A percentile compares a stretch with the other conserved stretches of the same genome.
phyloP scores from a whole-genome alignment of 1,140 invertebrate species.

The Drosophila insularis region DNA sequence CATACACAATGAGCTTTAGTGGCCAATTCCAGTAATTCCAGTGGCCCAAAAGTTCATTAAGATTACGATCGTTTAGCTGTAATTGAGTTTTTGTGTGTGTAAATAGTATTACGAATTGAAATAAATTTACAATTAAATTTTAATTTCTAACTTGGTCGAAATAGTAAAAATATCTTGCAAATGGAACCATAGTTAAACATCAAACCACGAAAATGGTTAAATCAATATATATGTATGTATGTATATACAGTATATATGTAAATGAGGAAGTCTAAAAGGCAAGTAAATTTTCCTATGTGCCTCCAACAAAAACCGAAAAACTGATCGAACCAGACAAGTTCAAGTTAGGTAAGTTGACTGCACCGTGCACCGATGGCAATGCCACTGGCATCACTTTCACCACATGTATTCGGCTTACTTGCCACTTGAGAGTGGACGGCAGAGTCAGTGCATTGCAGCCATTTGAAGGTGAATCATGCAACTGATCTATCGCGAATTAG shows the following conservation, averaged over 20 bases:
- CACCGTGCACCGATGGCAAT: constrained; percentile 21
- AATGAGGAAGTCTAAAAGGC: neutral
- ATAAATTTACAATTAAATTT: constrained; percentile 67
- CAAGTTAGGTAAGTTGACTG: constrained; percentile 24
- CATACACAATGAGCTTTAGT: constrained; percentile 89
- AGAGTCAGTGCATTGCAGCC: constrained; percentile 34
- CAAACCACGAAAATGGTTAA: neutral
- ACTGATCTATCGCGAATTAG: constrained; percentile 85
- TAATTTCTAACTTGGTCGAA: neutral
- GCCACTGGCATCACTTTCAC: constrained; percentile 61
- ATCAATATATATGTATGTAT: neutral
- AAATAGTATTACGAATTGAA: constrained; percentile 76
- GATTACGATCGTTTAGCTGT: constrained; percentile 51
- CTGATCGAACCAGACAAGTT: constrained; percentile 30
- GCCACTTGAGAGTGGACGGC: constrained; percentile 1
- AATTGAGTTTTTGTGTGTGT: constrained; percentile 66
- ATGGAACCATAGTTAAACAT: neutral
- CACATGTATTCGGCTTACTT: constrained; percentile 41
- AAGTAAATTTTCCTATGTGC: neutral
- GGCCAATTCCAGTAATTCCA: neutral
- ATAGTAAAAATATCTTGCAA: neutral
- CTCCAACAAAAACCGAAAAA: neutral
- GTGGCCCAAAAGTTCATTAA: constrained; percentile 47
- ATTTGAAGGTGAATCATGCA: constrained; percentile 68
- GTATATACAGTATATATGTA: neutral